Evolutionary conservation across 2,113 vertebrate genomes (phyloP), one percentile per base, ranked within the genome.

Genomic region (Clarias magur): DNA sequence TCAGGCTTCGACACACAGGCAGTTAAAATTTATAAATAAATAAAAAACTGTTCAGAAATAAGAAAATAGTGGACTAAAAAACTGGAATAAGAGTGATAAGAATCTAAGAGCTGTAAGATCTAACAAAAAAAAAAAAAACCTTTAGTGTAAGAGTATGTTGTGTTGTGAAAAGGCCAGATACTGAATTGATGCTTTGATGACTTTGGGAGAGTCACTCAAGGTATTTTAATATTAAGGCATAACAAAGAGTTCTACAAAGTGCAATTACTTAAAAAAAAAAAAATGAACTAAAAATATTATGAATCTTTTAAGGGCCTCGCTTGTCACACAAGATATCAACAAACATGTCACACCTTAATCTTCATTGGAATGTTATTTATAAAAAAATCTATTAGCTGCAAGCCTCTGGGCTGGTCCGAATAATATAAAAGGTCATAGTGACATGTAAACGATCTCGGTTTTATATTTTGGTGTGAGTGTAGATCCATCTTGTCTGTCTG

Each of bases 371-470:
- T 2, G 30, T 34, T 34, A 34, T 72, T 57, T 78, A 1, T 76
- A 15, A 78, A 59, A 65, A 54, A 86, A 65, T 86, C 84, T 65
- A 85, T 86, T 54, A 19, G 63, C 25, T 70, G 27, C 19, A 57
- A 57, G 42, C 57, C 38, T 16, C 25, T 56, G n/a, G 81, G 27
- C 60, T 76, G 53, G 60, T 83, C 56, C 59, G 70, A 84, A 87
- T 83, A 83, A 57, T 16, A 17, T 67, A 67, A 87, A 87, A 87
- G 86, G 86, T 83, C 86, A 87, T 54, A 48, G n/a, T 65, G 68
- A 83, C 72, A 78, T 34, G n/a, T 79, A 68, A 87, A 68, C 65
- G 73, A 68, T 80, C 60, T 68, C 34, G 53, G 62, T 81, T 80
- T 10, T 65, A 84, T 80, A 79, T 82, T 79, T 60, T 68, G 78